Evolutionary conservation across 1,140 invertebrate species (phyloP).

Genomic region (Ips nitidus): DNA sequence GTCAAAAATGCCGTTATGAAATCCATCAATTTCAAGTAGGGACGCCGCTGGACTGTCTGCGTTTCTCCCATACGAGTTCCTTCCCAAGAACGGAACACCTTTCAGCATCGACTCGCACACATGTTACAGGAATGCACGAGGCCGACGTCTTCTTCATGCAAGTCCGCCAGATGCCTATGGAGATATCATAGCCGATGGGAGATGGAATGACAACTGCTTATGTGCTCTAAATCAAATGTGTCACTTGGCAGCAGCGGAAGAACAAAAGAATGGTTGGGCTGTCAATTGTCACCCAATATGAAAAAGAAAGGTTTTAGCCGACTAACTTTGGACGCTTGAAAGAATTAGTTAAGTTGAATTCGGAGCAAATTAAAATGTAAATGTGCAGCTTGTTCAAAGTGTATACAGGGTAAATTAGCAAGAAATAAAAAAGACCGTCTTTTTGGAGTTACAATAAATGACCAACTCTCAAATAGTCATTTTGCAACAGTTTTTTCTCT

Average conservation of each 20-base stretch:
- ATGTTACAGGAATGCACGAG: slow-evolving; percentile 42
- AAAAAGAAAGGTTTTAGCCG: background rate
- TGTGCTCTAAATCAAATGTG: slow-evolving; percentile 41
- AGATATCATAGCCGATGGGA: slow-evolving; percentile 40
- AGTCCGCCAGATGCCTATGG: slow-evolving; percentile 42
- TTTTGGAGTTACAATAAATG: too few relatives aligned
- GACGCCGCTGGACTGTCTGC: slow-evolving; percentile 11
- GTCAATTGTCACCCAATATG: slow-evolving; percentile 7
- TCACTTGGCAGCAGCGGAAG: slow-evolving; percentile 3
- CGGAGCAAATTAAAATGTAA: too few relatives aligned
- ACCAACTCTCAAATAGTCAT: too few relatives aligned
- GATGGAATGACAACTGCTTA: slow-evolving; percentile 40
- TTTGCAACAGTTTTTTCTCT: too few relatives aligned
- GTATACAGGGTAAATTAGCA: too few relatives aligned
- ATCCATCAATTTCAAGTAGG: background rate
- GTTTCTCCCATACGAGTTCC: slow-evolving; percentile 6
- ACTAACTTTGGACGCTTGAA: too few relatives aligned
- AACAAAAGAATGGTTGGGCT: slow-evolving; percentile 2
- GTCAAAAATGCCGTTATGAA: too few relatives aligned
- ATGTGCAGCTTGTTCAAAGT: too few relatives aligned
- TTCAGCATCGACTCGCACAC: slow-evolving; percentile 35
- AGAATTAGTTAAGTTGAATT: too few relatives aligned
- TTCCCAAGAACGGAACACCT: slow-evolving; percentile 22
- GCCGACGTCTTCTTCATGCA: slow-evolving; percentile 40
- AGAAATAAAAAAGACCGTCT: too few relatives aligned